Conservation (phyloP, 2,797 vertebrate genomes). For the Scleropages formosus region DNA sequence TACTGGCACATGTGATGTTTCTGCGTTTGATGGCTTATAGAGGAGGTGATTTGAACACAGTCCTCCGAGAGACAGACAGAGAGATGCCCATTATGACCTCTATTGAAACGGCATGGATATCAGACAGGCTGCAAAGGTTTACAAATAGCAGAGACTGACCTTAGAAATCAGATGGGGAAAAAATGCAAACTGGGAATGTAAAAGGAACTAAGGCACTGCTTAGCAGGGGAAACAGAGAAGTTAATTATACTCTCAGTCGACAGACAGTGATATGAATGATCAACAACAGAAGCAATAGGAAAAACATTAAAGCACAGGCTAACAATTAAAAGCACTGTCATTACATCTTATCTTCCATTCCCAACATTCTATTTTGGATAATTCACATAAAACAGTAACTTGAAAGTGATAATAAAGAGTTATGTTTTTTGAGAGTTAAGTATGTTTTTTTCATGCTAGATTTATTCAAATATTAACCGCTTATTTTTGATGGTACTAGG, state of each 20-base stretch:
- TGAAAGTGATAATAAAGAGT: no score
- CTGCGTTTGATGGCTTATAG: background rate
- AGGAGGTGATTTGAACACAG: background rate
- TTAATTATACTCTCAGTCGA: background rate
- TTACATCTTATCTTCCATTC: no score
- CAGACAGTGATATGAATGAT: background rate
- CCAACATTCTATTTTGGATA: no score
- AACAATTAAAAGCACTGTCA: no score
- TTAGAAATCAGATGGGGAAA: background rate
- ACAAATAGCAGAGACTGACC: background rate
- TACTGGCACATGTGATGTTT: background rate
- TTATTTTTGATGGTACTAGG: no score
- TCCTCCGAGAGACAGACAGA: background rate
- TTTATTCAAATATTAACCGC: no score
- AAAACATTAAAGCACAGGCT: no score
- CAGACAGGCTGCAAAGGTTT: background rate
- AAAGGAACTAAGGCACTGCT: background rate
- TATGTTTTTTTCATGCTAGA: no score
- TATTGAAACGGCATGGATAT: background rate
- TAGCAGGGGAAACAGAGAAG: background rate
- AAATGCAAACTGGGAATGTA: background rate
- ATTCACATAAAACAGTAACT: no score
- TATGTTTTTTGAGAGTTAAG: no score
- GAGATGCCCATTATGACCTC: conserved; percentile 7
- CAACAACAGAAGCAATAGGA: background rate